Conservation (phyloP, 2,888 invertebrate genomes). For the Boloria euphrosyne region DNA sequence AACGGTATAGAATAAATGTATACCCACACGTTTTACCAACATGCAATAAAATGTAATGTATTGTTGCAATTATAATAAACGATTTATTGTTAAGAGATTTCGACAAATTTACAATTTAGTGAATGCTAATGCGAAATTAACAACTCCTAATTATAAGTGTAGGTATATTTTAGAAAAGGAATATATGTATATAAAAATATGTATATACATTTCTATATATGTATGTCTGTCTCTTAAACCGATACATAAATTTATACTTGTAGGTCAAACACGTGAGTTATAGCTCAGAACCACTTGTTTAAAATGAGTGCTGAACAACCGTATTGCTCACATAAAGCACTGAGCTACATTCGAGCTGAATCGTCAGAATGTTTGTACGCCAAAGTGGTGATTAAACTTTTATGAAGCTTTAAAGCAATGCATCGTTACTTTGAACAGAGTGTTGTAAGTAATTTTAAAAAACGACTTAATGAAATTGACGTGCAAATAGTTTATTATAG, state of each 20-base stretch:
- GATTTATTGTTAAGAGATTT: no score
- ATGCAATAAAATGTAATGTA: no score
- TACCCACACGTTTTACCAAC: no score
- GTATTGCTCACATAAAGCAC: slow-evolving; percentile 15
- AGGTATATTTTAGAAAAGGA: background rate
- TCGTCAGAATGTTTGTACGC: slow-evolving; percentile 11
- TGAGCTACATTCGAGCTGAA: slow-evolving; percentile 15
- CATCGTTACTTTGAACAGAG: background rate
- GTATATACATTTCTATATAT: no score
- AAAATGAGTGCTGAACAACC: slow-evolving; percentile 14
- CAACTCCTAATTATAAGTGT: no score
- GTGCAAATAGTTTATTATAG: background rate
- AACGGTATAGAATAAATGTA: no score
- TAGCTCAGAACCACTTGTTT: background rate
- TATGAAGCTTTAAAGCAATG: slow-evolving; percentile 12
- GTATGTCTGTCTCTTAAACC: background rate
- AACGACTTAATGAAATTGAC: background rate
- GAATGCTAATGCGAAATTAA: no score
- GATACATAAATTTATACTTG: no score
- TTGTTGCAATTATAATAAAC: no score
- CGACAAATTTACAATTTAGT: no score
- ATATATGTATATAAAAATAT: background rate
- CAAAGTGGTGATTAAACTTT: slow-evolving; percentile 16
- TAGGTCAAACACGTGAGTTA: slow-evolving; percentile 1
- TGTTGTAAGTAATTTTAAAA: background rate